phyloP scores from a whole-genome alignment of 2,113 vertebrate species.

The Bombycilla garrulus region DNA sequence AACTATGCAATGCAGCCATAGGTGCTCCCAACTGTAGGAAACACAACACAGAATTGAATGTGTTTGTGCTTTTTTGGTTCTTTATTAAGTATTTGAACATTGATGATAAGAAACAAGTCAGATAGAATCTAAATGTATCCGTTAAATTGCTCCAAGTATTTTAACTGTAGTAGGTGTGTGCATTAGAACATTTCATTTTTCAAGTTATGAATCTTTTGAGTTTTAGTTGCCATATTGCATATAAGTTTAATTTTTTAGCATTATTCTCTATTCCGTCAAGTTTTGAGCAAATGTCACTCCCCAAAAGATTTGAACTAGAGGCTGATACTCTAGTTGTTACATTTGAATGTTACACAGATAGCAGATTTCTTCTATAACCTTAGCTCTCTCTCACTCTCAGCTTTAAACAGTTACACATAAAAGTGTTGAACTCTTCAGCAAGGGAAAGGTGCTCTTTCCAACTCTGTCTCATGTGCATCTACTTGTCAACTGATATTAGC shows the following conservation, averaged over 20 bases:
- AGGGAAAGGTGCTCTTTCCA: background rate
- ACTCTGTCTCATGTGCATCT: background rate
- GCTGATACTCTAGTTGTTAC: background rate
- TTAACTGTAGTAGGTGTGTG: background rate
- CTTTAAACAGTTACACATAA: background rate
- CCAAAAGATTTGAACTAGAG: background rate
- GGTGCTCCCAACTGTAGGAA: background rate
- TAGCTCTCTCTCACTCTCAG: constrained; percentile 25
- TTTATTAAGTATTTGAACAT: background rate
- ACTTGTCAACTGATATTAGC: background rate
- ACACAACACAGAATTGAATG: background rate
- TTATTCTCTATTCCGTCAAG: background rate
- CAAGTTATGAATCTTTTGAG: background rate
- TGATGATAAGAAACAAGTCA: background rate
- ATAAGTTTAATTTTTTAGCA: background rate
- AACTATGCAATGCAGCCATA: background rate
- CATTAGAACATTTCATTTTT: background rate
- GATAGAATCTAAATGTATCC: background rate
- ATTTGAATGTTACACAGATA: background rate
- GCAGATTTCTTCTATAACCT: background rate
- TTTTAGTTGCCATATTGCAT: background rate
- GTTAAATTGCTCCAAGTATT: background rate
- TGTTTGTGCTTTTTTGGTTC: background rate
- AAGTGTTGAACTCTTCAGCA: background rate
- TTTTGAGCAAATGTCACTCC: constrained; percentile 13